phyloP scores from a whole-genome alignment of 1,140 invertebrate species.

The Papilio polytes region DNA sequence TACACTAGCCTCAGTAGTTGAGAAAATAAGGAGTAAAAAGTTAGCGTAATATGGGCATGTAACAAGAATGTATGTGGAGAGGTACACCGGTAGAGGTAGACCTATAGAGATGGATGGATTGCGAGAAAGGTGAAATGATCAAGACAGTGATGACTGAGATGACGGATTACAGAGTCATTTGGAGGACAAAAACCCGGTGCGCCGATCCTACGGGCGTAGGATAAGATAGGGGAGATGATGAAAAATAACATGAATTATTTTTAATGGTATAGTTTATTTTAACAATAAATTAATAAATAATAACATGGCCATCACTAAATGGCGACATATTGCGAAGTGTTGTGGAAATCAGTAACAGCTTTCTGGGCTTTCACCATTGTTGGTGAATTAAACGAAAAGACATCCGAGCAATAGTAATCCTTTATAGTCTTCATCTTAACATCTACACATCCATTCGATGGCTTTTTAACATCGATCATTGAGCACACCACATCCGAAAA shows the following conservation, averaged over 20 bases:
- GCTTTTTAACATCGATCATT: conserved; percentile 42
- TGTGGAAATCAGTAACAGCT: conserved; percentile 55
- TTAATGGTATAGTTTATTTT: neutral
- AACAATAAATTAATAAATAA: neutral
- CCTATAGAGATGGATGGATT: too few relatives aligned
- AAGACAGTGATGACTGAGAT: too few relatives aligned
- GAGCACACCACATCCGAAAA: conserved; percentile 53
- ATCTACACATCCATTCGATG: conserved; percentile 42
- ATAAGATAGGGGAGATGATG: too few relatives aligned
- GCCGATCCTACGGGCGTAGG: too few relatives aligned
- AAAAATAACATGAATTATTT: conserved; percentile 37
- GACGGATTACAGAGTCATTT: too few relatives aligned
- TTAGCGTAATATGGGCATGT: too few relatives aligned
- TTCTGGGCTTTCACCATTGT: conserved; percentile 69
- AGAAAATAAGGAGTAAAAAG: too few relatives aligned
- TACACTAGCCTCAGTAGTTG: too few relatives aligned
- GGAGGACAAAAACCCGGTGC: too few relatives aligned
- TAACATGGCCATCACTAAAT: conserved; percentile 42
- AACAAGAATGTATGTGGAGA: too few relatives aligned
- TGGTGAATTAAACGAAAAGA: conserved; percentile 69
- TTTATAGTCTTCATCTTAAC: conserved; percentile 63
- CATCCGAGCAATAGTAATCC: conserved; percentile 73
- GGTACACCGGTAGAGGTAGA: too few relatives aligned
- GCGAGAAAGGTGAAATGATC: too few relatives aligned
- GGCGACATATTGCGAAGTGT: conserved; percentile 52